These are phyloP conservation scores for Esperia sulphurella DNA, from an alignment of 2,888 invertebrate genomes.

Conservation along the genomic window DNA sequence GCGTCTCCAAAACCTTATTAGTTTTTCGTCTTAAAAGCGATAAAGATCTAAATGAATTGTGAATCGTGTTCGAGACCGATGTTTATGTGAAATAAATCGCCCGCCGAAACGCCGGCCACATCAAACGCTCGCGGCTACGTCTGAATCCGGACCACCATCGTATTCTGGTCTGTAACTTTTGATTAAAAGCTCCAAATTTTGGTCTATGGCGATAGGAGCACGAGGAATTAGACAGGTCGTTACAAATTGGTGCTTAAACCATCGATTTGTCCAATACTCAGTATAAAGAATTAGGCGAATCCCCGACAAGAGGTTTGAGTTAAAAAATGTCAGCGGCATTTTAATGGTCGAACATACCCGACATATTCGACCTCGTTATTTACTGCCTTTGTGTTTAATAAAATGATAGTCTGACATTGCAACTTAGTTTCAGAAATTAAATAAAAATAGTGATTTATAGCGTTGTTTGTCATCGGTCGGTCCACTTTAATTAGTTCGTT, in stretches of 20 bases:
- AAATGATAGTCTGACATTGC: conserved; percentile 37
- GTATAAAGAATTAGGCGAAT: conserved; percentile 55
- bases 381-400: conserved; percentile 57
- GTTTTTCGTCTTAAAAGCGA: conserved; percentile 67
- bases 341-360: conserved; percentile 60
- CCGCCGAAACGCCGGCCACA: conserved; percentile 50
- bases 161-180: conserved; percentile 31
- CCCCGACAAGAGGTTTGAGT: conserved; percentile 38
- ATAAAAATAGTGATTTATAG: conserved; percentile 42
- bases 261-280: conserved; percentile 42
- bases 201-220: conserved; percentile 20
- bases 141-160: conserved; percentile 27
- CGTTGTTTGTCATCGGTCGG: conserved; percentile 23
- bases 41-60: conserved; percentile 72
- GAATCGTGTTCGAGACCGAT: conserved; percentile 51
- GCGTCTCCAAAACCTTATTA: conserved; percentile 56
- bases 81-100: conserved; percentile 69
- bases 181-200: background rate
- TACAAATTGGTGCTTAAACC: conserved; percentile 25
- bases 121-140: conserved; percentile 46
- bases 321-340: conserved; percentile 63
- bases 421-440: conserved; percentile 32
- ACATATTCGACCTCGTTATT: conserved; percentile 63
- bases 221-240: conserved; percentile 33
- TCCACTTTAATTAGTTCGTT: conserved; percentile 17